These are phyloP conservation scores for Drosophila trichaetosa DNA, from an alignment of 2,888 invertebrate species.

Conservation along the genomic window DNA sequence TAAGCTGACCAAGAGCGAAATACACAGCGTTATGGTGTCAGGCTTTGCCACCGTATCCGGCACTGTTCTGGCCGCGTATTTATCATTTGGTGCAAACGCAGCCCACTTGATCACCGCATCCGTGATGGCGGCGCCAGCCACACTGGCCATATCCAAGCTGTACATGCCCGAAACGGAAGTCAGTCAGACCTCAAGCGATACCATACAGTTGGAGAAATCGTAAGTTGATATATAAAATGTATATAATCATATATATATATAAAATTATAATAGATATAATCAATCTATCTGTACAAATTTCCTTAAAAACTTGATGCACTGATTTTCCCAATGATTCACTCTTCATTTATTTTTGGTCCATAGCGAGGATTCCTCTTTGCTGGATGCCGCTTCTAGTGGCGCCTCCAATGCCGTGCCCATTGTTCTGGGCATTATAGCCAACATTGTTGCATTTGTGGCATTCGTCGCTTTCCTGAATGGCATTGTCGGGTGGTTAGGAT, in stretches of 20 bases:
- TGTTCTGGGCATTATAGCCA: constrained; percentile 94
- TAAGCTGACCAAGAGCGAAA: constrained; percentile 93
- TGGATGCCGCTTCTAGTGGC: constrained; percentile 97
- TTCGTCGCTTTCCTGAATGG: constrained; percentile 94
- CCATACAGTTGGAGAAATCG: constrained; percentile 90
- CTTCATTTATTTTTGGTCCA: neutral
- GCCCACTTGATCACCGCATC: constrained; percentile 96
- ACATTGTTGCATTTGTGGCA: constrained; percentile 96
- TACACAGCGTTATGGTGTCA: constrained; percentile 96
- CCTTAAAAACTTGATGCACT: neutral
- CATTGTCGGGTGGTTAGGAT: constrained; percentile 92
- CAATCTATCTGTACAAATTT: neutral
- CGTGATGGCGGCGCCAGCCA: constrained; percentile 98
- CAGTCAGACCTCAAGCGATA: constrained; percentile 90
- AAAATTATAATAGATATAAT: neutral
- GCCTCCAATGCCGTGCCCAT: constrained; percentile 92
- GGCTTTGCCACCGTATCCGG: constrained; percentile 98
- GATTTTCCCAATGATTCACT: neutral
- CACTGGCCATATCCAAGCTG: constrained; percentile 95
- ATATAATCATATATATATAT: neutral
- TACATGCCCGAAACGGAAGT: constrained; percentile 96
- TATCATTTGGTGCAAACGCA: constrained; percentile 94
- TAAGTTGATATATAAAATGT: constrained; percentile 83
- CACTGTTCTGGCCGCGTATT: constrained; percentile 96
- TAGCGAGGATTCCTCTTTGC: constrained; percentile 92